These are phyloP conservation scores for Colius striatus DNA, from an alignment of 2,113 vertebrate genomes.

Conservation along the genomic window DNA sequence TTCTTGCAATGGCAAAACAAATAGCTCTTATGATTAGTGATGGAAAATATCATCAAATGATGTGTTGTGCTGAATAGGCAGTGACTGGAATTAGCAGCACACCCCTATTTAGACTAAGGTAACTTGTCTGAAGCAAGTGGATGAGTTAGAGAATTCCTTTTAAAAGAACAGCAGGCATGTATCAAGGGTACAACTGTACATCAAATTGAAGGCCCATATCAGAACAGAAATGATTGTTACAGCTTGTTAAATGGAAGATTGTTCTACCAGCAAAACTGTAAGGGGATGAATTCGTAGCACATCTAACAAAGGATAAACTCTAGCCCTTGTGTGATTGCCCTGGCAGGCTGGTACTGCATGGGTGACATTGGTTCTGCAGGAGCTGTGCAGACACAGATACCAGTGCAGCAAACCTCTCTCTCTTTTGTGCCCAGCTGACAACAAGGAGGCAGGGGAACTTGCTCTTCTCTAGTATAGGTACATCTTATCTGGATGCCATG, in stretches of 20 bases:
- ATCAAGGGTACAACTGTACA: not conserved
- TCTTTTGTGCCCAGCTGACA: not conserved
- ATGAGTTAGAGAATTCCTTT: not conserved
- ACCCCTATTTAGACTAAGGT: not conserved
- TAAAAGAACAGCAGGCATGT: not conserved
- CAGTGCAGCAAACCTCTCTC: not conserved
- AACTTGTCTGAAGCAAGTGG: accelerated
- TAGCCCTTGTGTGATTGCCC: not conserved
- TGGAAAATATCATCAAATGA: not conserved
- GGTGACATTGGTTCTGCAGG: not conserved
- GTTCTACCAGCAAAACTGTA: not conserved
- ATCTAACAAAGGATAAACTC: not conserved
- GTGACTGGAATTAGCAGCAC: not conserved
- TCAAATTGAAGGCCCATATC: not conserved
- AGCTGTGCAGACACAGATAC: not conserved
- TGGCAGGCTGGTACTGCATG: not conserved
- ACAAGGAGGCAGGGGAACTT: no score
- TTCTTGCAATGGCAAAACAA: conserved; percentile 4
- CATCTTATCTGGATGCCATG: not conserved
- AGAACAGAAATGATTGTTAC: not conserved
- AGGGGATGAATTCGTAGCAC: not conserved
- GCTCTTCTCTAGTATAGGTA: no score
- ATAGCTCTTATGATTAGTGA: not conserved
- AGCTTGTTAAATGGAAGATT: not conserved
- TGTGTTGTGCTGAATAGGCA: not conserved